These are phyloP conservation scores for Zosterops hypoxanthus DNA, from an alignment of 2,113 vertebrate genomes.

Conservation along the genomic window DNA sequence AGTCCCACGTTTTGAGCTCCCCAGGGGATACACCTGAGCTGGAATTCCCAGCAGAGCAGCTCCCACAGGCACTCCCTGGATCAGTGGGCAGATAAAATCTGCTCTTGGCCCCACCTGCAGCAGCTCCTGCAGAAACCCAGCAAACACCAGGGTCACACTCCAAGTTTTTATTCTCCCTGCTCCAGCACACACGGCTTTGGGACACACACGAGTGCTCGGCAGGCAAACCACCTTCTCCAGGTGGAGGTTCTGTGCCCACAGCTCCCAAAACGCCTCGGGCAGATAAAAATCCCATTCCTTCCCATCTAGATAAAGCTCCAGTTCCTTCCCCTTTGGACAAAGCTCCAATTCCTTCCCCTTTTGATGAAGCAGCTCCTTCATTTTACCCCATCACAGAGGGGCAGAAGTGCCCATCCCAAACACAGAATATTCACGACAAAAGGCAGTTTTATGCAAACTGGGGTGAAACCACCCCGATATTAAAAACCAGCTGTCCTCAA, in stretches of 20 bases:
- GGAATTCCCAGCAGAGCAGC: background rate
- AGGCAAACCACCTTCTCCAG: background rate
- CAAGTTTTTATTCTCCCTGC: conserved; percentile 1
- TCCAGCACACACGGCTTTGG: background rate
- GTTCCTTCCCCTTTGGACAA: background rate
- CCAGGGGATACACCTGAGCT: background rate
- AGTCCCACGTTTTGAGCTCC: too few species aligned
- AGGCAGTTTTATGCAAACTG: accelerated
- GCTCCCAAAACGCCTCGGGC: background rate
- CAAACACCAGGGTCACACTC: background rate
- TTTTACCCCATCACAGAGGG: accelerated
- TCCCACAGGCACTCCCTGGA: background rate
- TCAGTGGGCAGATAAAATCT: background rate
- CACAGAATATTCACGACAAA: accelerated
- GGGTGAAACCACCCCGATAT: accelerated
- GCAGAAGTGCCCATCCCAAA: background rate
- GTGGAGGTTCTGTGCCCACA: accelerated
- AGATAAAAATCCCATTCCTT: background rate
- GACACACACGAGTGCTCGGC: background rate
- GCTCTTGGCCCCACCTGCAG: background rate
- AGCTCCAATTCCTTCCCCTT: background rate
- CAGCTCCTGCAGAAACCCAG: background rate
- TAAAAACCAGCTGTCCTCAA: accelerated
- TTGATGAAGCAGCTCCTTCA: background rate
- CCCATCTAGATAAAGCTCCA: background rate